phyloP scores from a whole-genome alignment of 1,140 invertebrate species.

The Coelopa frigida region DNA sequence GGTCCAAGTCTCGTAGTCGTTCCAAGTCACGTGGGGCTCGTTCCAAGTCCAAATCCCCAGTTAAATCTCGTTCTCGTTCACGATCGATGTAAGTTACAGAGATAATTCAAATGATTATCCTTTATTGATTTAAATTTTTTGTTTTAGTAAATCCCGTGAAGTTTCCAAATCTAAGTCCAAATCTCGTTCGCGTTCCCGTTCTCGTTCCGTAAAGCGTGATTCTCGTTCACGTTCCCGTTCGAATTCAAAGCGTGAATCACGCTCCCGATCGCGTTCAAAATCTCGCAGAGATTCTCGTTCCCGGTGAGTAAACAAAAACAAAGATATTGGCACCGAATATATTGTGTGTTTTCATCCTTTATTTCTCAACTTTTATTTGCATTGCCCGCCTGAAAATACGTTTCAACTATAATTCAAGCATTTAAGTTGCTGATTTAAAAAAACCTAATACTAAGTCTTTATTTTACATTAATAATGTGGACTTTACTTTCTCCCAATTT shows the following conservation, averaged over 20 bases:
- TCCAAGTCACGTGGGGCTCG: conserved; percentile 57
- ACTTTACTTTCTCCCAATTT: conserved; percentile 8
- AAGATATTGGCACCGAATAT: neutral
- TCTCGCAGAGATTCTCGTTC: conserved; percentile 45
- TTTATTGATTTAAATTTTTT: conserved; percentile 6
- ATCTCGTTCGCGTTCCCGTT: conserved; percentile 53
- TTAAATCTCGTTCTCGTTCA: conserved; percentile 58
- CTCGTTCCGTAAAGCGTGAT: conserved; percentile 39
- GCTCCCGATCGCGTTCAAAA: conserved; percentile 43
- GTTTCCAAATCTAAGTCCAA: conserved; percentile 46
- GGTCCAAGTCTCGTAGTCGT: conserved; percentile 57
- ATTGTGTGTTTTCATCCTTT: neutral
- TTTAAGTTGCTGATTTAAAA: too few relatives aligned
- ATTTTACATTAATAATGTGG: too few relatives aligned
- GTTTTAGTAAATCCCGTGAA: conserved; percentile 41
- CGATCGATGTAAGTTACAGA: conserved; percentile 37
- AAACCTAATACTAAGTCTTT: too few relatives aligned
- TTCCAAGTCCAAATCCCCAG: conserved; percentile 66
- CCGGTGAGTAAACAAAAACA: conserved; percentile 29
- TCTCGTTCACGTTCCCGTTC: conserved; percentile 21
- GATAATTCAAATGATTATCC: neutral
- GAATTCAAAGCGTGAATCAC: conserved; percentile 42
- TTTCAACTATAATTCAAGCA: conserved; percentile 2
- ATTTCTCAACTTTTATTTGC: conserved; percentile 1
- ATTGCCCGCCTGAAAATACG: conserved; percentile 7